These are phyloP conservation scores for Microtus montanus DNA, from an alignment of 2,113 vertebrate genomes.

Conservation along the genomic window DNA sequence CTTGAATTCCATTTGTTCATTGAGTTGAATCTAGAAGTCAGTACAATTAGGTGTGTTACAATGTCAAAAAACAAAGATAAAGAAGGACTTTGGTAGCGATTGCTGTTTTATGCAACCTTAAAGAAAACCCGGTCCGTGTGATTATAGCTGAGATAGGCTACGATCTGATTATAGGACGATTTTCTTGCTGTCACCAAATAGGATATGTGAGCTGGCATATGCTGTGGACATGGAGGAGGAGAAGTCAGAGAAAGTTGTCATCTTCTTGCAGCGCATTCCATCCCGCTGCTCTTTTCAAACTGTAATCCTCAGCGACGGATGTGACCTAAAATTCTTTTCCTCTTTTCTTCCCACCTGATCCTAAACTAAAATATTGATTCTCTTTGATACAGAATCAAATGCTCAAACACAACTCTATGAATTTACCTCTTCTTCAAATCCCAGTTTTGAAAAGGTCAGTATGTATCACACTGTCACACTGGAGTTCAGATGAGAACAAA, in stretches of 20 bases:
- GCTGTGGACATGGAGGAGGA: neutral
- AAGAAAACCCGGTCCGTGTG: neutral
- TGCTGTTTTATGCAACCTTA: neutral
- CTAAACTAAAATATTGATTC: neutral
- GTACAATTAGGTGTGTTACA: neutral
- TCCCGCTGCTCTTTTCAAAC: neutral
- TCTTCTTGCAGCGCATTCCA: neutral
- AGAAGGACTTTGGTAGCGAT: neutral
- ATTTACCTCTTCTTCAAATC: neutral
- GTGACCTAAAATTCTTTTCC: slow-evolving; percentile 15
- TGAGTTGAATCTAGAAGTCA: neutral
- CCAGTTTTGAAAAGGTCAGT: neutral
- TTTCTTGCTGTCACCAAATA: neutral
- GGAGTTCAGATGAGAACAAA: neutral
- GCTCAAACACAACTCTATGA: neutral
- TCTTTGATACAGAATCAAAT: slow-evolving; percentile 13
- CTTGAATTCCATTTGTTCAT: neutral
- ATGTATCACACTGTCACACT: neutral
- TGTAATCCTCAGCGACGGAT: neutral
- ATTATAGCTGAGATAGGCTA: neutral
- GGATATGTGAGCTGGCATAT: neutral
- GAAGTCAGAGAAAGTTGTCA: neutral
- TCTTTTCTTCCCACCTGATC: neutral
- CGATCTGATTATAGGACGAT: neutral
- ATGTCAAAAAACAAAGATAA: neutral